A percentile compares a stretch with the other conserved stretches of the same genome.
phyloP scores from a whole-genome alignment of 2,113 vertebrate genomes.

The Gymnorhina tibicen region DNA sequence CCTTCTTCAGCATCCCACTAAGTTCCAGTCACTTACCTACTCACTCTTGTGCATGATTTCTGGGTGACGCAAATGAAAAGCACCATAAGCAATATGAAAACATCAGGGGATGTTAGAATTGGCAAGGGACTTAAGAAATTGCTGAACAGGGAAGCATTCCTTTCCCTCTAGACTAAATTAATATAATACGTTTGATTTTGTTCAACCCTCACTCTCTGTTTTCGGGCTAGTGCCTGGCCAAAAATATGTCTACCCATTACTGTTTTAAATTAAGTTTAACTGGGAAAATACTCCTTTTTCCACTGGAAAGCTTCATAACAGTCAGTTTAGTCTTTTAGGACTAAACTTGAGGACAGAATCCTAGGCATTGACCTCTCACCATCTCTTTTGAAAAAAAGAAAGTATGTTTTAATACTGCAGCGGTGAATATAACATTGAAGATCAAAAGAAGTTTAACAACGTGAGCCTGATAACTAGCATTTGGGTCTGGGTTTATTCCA shows the following conservation, averaged over 20 bases:
- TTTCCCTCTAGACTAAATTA: constrained; percentile 39
- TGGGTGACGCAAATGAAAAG: not conserved
- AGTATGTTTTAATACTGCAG: not conserved
- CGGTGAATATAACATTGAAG: not conserved
- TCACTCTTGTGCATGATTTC: not conserved
- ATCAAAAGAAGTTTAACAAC: not conserved
- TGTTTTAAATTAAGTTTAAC: constrained; percentile 45
- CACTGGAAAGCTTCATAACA: not conserved
- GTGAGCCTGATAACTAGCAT: not conserved
- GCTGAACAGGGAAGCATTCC: constrained; percentile 30
- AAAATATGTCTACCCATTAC: constrained; percentile 11
- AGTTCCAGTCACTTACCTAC: not conserved
- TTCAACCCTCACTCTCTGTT: not conserved
- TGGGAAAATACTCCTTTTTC: constrained; percentile 11
- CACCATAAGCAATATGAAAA: constrained; percentile 12
- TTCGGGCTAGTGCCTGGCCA: not conserved
- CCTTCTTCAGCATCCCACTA: not conserved
- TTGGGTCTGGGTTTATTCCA: not conserved
- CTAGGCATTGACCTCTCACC: not conserved
- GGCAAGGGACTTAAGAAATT: constrained; percentile 32
- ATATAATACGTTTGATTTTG: constrained; percentile 8
- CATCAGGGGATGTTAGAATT: constrained; percentile 34
- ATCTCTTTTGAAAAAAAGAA: not conserved
- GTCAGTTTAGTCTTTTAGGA: not conserved
- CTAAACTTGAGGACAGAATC: not conserved